Conservation (phyloP, 2,797 vertebrate species). For the Hipposideros larvatus region DNA sequence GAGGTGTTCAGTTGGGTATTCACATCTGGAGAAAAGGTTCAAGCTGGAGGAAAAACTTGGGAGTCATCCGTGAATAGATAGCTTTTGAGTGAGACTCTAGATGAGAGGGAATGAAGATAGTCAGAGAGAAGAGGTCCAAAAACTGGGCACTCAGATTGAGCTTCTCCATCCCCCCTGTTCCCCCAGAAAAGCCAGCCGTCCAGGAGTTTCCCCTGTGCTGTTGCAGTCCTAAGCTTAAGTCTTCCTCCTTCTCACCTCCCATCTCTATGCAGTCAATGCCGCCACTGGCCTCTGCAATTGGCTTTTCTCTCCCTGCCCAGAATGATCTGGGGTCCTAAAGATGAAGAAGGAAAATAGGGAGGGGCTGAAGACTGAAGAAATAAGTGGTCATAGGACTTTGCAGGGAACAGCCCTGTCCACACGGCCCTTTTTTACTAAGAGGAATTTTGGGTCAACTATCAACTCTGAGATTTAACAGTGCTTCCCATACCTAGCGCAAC, state of each 20-base stretch:
- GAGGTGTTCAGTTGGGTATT: not conserved
- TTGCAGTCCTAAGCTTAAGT: not conserved
- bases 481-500: not conserved
- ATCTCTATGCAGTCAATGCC: not conserved
- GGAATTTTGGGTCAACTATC: not conserved
- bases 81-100: not conserved
- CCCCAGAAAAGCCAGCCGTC: not conserved
- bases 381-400: not conserved
- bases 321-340: not conserved
- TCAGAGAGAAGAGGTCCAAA: not conserved
- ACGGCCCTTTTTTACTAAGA: not conserved
- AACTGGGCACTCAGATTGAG: not conserved
- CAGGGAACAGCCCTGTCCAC: not conserved
- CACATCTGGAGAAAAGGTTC: not conserved
- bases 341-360: constrained; percentile 1
- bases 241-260: not conserved
- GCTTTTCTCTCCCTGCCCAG: not conserved
- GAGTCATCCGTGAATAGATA: not conserved
- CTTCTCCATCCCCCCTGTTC: not conserved
- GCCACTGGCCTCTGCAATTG: not conserved
- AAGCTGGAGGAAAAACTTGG: not conserved
- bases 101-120: not conserved
- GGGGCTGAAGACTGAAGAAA: not conserved
- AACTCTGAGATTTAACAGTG: not conserved
- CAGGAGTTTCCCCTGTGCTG: not conserved